Evolutionary conservation across 2,888 invertebrate genomes (phyloP).

Genomic region (Syrista parreyssii): DNA sequence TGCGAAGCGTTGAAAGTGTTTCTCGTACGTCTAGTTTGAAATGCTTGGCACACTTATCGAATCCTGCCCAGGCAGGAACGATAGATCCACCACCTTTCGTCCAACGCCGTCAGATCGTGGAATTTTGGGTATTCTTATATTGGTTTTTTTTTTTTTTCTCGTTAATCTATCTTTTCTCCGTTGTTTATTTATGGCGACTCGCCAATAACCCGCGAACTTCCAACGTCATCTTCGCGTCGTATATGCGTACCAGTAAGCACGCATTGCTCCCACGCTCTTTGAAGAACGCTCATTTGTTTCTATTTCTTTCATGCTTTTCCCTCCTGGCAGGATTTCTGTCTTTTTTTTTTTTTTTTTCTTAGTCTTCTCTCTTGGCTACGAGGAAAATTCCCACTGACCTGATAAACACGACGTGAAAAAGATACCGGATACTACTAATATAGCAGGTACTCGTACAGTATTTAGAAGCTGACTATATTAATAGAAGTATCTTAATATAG

Average conservation of each 20-base stretch:
- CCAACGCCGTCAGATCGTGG: neutral
- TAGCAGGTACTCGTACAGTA: neutral
- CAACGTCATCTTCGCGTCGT: neutral
- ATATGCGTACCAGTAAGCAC: neutral
- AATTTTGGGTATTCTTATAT: neutral
- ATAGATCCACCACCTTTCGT: neutral
- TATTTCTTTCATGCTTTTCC: constrained; percentile 10
- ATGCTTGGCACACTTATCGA: neutral
- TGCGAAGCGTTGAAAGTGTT: neutral
- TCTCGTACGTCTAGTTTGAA: neutral
- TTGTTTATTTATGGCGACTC: neutral
- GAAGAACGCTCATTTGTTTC: constrained; percentile 8
- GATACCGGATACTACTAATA: neutral
- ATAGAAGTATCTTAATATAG: neutral
- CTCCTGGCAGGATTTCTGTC: neutral
- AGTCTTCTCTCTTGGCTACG: neutral
- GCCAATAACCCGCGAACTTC: neutral
- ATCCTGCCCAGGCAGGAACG: neutral
- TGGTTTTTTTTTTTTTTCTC: neutral
- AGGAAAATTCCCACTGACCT: neutral
- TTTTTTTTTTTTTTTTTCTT: neutral
- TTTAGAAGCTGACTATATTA: neutral
- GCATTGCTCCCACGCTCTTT: constrained; percentile 3
- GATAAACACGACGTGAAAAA: neutral
- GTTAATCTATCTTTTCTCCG: neutral